Evolutionary conservation across 2,797 vertebrate species (phyloP).

Genomic region (Sorex maritimensis): DNA sequence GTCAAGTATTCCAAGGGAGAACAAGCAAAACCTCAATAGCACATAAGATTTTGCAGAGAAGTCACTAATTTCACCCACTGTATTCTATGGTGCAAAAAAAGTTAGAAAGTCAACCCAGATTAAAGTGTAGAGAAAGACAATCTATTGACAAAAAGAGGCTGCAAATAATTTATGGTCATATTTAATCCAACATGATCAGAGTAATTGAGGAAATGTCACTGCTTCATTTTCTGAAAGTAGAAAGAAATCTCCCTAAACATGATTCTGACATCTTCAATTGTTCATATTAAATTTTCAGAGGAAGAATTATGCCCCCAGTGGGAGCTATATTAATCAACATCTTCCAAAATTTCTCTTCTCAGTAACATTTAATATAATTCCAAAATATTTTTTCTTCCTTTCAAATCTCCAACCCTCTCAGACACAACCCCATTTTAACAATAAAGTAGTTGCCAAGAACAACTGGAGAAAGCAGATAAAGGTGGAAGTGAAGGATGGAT

Average conservation of each 20-base stretch:
- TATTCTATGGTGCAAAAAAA: not conserved
- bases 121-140: not conserved
- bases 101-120: slow-evolving; percentile 25
- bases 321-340: not conserved
- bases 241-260: slow-evolving; percentile 26
- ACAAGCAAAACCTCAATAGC: not conserved
- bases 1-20: not conserved
- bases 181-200: slow-evolving; percentile 11
- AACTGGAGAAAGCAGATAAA: not conserved
- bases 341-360: slow-evolving; percentile 34
- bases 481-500: not conserved
- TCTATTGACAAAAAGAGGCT: not conserved
- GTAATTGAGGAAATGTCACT: slow-evolving; percentile 7
- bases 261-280: not conserved
- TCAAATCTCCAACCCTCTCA: slow-evolving; percentile 4
- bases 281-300: slow-evolving; percentile 10
- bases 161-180: not conserved
- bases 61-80: not conserved
- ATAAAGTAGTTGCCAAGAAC: slow-evolving; percentile 24
- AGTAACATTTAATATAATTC: slow-evolving; percentile 40
- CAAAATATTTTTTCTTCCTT: slow-evolving; percentile 46
- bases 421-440: slow-evolving; percentile 17
- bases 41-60: not conserved
- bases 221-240: slow-evolving; percentile 38
- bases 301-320: not conserved